Evolutionary conservation across 2,888 invertebrate species (phyloP), one percentile per base, ranked within the genome.

Genomic region (Harpalus rubripes): DNA sequence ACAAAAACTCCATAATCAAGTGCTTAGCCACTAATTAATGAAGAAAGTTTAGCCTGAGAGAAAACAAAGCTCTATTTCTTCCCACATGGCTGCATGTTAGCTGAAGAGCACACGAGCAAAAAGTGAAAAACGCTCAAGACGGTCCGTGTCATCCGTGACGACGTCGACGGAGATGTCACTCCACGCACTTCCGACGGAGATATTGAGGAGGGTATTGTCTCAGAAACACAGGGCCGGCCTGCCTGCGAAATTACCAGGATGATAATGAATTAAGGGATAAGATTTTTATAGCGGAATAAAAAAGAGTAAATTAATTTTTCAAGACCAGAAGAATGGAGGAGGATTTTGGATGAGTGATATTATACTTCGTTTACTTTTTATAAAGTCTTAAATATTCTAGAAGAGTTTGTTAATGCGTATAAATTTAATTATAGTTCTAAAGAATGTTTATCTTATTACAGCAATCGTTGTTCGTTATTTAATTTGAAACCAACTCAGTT

Each of bases 121-220:
- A 74, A 74, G 72, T 16, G 15, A 44, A 74, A 74, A 74, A 74
- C 52, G 44, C 18, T 74, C 72, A 74, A 74, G 41, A 74, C 72
- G 72, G 44, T 74, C 18, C 12, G 72, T 74, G 72, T 74, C 72
- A 74, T 74, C 72, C 72, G 68, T 15, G 68, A 39, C 68, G 68
- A 18, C 26, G 22, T 18, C 63, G 63, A 5, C 26, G 32, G 18
- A 15, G 63, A 22, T 39, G 68, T 68, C 68, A 68, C 26, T 68
- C 63, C 39, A 68, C 68, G 68, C 68, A 68, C 68, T 32, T 68
- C 68, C 68, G 68, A 8, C 68, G 68, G 8, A 2, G 32, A 12
- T 26, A n/a, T n/a, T 15, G 7, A 5, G 15, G 22, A 2, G 63
- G 4, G 63, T 26, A 63, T 63, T 63, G 63, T 63, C 63, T 63